These are phyloP conservation scores for Drosophila nannoptera DNA, from an alignment of 1,140 invertebrate genomes.

Conservation along the genomic window DNA sequence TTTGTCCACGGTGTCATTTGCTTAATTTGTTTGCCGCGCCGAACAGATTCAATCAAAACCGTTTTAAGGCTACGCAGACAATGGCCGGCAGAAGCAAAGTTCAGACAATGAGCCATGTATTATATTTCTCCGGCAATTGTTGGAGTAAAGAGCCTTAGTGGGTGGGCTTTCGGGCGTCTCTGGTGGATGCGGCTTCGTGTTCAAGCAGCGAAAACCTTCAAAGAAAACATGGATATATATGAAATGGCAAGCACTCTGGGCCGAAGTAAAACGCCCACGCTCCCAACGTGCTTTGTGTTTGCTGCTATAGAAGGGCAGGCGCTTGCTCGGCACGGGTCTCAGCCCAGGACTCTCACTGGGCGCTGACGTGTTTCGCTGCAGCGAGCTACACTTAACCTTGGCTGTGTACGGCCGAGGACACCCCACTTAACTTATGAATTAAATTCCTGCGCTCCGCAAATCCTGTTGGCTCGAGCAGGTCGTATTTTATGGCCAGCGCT, in stretches of 20 bases:
- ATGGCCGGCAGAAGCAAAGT: conserved; percentile 35
- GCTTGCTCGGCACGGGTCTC: neutral
- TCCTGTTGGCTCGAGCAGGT: conserved; percentile 30
- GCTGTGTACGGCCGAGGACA: conserved; percentile 70
- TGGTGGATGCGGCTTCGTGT: conserved; percentile 45
- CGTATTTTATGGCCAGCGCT: conserved; percentile 36
- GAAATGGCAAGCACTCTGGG: conserved; percentile 40
- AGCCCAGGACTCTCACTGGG: conserved; percentile 3
- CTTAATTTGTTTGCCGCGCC: conserved; percentile 41
- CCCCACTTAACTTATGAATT: conserved; percentile 74
- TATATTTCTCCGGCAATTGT: conserved; percentile 58
- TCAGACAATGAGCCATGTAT: conserved; percentile 40
- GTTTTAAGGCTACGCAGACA: conserved; percentile 18
- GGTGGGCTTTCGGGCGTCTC: neutral
- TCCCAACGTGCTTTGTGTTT: conserved; percentile 8
- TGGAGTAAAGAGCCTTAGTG: conserved; percentile 26
- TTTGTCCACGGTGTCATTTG: conserved; percentile 47
- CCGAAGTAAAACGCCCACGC: conserved; percentile 20
- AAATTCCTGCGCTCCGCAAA: conserved; percentile 64
- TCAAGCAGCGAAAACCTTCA: conserved; percentile 54
- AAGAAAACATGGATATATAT: conserved; percentile 27
- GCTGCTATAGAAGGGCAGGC: too few relatives aligned
- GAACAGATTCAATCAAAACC: conserved; percentile 47
- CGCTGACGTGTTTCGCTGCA: conserved; percentile 54
- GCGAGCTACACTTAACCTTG: conserved; percentile 67